phyloP scores from a whole-genome alignment of 1,140 invertebrate genomes.

The Caenorhabditis tropicalis region DNA sequence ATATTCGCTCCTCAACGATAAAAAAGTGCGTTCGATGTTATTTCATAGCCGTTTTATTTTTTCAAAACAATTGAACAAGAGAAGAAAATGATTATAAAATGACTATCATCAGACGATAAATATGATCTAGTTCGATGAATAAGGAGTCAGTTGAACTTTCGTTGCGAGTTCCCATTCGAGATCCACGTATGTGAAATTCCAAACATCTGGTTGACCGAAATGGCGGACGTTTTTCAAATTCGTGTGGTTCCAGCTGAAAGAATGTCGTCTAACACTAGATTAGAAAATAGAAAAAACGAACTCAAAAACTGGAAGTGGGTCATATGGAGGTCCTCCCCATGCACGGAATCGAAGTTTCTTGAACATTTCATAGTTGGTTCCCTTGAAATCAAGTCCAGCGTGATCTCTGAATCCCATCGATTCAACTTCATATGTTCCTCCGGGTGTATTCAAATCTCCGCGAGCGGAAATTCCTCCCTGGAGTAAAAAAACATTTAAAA shows the following conservation, averaged over 20 bases:
- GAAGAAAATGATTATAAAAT: not conserved
- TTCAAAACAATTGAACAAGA: not conserved
- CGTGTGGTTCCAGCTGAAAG: slow-evolving; percentile 80
- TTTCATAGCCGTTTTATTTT: not conserved
- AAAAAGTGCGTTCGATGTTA: not conserved
- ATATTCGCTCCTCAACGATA: no score
- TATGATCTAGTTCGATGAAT: slow-evolving; percentile 19
- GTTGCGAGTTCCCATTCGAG: slow-evolving; percentile 73
- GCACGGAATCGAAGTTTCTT: slow-evolving; percentile 75
- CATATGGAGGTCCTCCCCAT: slow-evolving; percentile 77
- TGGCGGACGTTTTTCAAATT: slow-evolving; percentile 77
- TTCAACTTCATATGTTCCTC: slow-evolving; percentile 75
- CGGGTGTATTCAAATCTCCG: slow-evolving; percentile 67
- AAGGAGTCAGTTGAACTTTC: slow-evolving; percentile 56
- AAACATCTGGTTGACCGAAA: slow-evolving; percentile 81
- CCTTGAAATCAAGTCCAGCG: slow-evolving; percentile 77
- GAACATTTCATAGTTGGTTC: slow-evolving; percentile 73
- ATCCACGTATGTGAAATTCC: slow-evolving; percentile 78
- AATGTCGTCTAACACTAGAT: not conserved
- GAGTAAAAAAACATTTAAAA: not conserved
- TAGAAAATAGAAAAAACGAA: slow-evolving; percentile 1
- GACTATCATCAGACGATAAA: not conserved
- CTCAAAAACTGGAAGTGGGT: slow-evolving; percentile 68
- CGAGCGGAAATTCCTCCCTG: slow-evolving; percentile 76
- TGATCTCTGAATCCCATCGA: slow-evolving; percentile 78